Evolutionary conservation across 1,140 invertebrate species (phyloP).

Genomic region (Saccostrea glomerata): DNA sequence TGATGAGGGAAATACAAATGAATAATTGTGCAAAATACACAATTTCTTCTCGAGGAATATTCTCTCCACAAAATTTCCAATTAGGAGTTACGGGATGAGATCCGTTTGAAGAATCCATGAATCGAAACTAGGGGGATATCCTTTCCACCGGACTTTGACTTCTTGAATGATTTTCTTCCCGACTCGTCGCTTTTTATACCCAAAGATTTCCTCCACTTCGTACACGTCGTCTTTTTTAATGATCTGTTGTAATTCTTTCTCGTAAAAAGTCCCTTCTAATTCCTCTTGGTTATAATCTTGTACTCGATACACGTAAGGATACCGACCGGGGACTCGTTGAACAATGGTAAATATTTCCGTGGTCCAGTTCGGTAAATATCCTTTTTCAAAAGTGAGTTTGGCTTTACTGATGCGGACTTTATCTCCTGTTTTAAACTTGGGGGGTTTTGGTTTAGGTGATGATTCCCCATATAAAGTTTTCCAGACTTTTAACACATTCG

Average conservation of each 20-base stretch:
- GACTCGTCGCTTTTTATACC: neutral
- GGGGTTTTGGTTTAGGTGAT: no score
- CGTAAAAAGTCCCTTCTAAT: neutral
- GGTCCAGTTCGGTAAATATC: no score
- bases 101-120: neutral
- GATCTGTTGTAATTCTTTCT: slow-evolving; percentile 30
- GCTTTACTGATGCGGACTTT: no score
- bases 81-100: neutral
- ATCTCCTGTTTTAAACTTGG: no score
- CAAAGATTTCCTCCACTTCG: neutral
- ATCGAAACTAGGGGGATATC: slow-evolving; percentile 1
- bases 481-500: no score
- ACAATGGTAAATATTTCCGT: neutral
- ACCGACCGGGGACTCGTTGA: neutral
- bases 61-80: no score
- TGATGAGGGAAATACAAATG: no score
- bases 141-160: neutral
- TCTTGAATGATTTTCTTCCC: neutral
- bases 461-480: no score
- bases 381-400: no score
- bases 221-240: neutral
- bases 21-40: no score
- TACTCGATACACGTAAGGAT: no score
- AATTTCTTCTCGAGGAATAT: no score
- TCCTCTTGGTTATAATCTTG: neutral